Base-by-base conservation (phyloP, 2,113 vertebrate species). In the Passer montanus region DNA sequence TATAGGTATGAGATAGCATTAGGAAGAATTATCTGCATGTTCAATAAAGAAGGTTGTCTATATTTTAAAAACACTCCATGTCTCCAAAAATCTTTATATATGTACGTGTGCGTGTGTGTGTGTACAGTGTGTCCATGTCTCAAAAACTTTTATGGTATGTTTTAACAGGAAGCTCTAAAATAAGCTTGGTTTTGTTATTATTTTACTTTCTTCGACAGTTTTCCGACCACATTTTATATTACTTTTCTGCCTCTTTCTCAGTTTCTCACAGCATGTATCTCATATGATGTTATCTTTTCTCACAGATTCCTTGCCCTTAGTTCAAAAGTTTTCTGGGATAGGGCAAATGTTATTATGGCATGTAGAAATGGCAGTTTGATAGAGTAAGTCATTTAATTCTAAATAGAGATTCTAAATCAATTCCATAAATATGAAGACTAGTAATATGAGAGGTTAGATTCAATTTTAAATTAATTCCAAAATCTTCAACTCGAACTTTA, bases 391-490 rank as follows among this genome's bases (percentile, higher is more conserved):
- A 74, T 91, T 91, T 87, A 78, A 78, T 89, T 84, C 72, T 84
- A 92, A 90, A 87, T n/a, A 70, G 37, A 66, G 4, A 87, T 87
- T 58, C 31, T 84, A 91, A 93, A 91, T 87, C 64, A 81, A 70
- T 78, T 93, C 52, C 21, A 82, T 67, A 94, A 84, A 59, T 74
- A 84, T 35, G 58, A 91, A 77, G 43, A 84, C 66, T 84, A 91
- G 84, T 87, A 78, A 87, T 84, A 41, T 35, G 30, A 89, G 77
- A 75, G 28, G 59, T 81, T 78, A 64, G 44, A 89, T 91, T 87
- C 20, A 84, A 84, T 81, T 87, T 94, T 55, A 93, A 95, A 87
- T 93, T 55, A 87, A 93, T 91, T 84, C 43, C 18, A 87, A 89
- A 93, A 70, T 75, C 47, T 96, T 33, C 52, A 59, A 20, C 7